Evolutionary conservation across 2,888 invertebrate species (phyloP).

Genomic region (Dascillus cervinus): DNA sequence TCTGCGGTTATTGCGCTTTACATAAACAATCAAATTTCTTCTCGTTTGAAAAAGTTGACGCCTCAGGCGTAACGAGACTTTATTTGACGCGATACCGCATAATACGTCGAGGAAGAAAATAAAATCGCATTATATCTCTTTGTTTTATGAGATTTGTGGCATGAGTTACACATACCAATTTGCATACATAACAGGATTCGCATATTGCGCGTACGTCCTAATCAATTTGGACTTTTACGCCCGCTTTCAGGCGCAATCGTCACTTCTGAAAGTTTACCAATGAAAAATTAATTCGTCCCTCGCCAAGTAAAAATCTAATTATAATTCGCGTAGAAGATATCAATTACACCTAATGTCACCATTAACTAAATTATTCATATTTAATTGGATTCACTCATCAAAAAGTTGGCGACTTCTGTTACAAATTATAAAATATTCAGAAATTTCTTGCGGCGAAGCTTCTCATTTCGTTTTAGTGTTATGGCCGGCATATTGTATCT

Average conservation of each 20-base stretch:
- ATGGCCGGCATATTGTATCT: slow-evolving; percentile 37
- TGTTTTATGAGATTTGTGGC: slow-evolving; percentile 35
- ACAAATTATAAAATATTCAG: slow-evolving; percentile 42
- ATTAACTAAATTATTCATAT: slow-evolving; percentile 43
- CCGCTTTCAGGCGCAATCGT: no score
- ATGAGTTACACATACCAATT: slow-evolving; percentile 42
- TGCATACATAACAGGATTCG: slow-evolving; percentile 42
- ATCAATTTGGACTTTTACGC: not conserved
- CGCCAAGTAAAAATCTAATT: slow-evolving; percentile 8
- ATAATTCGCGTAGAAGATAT: slow-evolving; percentile 29
- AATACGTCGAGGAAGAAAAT: slow-evolving; percentile 18
- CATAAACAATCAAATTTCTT: no score
- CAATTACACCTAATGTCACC: slow-evolving; percentile 41
- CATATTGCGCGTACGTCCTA: slow-evolving; percentile 5
- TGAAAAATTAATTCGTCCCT: not conserved
- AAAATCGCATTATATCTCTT: slow-evolving; percentile 20
- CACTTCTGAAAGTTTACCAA: slow-evolving; percentile 1
- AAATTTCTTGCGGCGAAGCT: slow-evolving; percentile 34
- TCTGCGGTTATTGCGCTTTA: no score
- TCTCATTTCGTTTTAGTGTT: slow-evolving; percentile 43
- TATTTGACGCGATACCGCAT: slow-evolving; percentile 22
- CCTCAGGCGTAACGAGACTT: slow-evolving; percentile 26
- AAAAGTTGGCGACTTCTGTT: slow-evolving; percentile 44
- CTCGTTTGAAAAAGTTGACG: no score
- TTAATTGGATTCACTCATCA: slow-evolving; percentile 42